Base-by-base conservation (phyloP, 2,797 vertebrate genomes). In the Pogonophryne albipinna region DNA sequence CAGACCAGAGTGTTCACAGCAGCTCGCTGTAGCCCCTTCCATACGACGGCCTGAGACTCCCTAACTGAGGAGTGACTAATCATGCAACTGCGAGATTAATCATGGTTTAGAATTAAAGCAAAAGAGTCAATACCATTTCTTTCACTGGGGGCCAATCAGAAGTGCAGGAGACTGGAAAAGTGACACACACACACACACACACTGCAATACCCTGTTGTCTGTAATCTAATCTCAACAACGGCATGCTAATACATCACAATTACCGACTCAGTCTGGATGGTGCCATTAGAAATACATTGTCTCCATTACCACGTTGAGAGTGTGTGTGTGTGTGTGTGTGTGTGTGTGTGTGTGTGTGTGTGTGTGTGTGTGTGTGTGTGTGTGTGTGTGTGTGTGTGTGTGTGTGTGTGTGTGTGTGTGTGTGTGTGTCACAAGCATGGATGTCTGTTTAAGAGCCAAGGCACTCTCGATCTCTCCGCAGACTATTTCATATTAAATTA, bases 241-340 rank as follows among this genome's bases (percentile, higher is more conserved):
- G 67, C 89, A 79, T 87, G 82, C 82, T 90, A 91, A 92, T 91
- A 89, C 82, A 91, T 93, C 90, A 91, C 92, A 88, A 91, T 92
- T 91, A 94, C 82, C 87, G 49, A 57, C 78, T 85, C 87, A 80
- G 81, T 84, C 87, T 86, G 87, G 81, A 79, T 80, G 82, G 79
- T 90, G 85, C 85, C 87, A 90, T 90, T 91, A 84, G 87, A 92
- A 93, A 86, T 90, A 84, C 87, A 86, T 85, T 77, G 82, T 84
- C 86, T 90, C 78, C 89, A 90, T 93, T 91, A 90, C 74, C 70
- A 65, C 27, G 65, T 70, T n/a, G 71, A 16, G 71, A 68, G n/a
- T 60, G 52, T 67, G 38, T 38, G 11, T 45, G 17, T 31, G 49
- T 45, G 47, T 2, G 44, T 73, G 73, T 53, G 66, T 15, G 5